Evolutionary conservation across 2,797 vertebrate genomes (phyloP), one percentile per base, ranked within the genome.

Genomic region (Xenopus petersii): DNA sequence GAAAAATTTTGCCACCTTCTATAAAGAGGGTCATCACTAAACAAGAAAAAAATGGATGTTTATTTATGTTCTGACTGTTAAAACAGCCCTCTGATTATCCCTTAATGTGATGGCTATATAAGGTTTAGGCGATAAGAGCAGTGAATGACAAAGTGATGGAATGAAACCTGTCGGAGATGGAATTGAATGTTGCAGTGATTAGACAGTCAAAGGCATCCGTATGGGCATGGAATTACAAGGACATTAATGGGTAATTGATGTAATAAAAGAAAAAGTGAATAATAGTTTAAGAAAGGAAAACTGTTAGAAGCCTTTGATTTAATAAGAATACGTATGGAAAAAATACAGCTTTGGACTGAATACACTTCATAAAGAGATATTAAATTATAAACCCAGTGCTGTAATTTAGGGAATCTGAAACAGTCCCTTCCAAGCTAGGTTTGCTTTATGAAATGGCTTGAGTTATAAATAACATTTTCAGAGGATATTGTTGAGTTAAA

Each of bases 211-310:
- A 15, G 16, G 42, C 56, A 36, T 13, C 60, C 55, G 59, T 48
- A 49, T 16, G 47, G 46, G 51, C 73, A 62, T 26, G 67, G 64
- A 74, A 60, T 67, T 58, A 58, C 47, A 60, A 26, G 60, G 48
- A 74, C 49, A 65, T 68, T 58, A 74, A 61, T 59, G 60, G 26
- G 64, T 74, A 74, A 68, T 68, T 74, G 64, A 74, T 30, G 67
- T 67, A 61, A 60, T 33, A 62, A 68, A 65, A 62, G 73, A 68
- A 63, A 67, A 67, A 65, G 67, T 74, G 58, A 42, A 42, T 42
- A 42, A 42, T 42, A 5, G 36, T 47, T 36, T 74, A 65, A 61
- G 72, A 74, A 74, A 67, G 55, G 17, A 12, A 61, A 67, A 33
- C 64, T 67, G 59, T 60, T 61, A 67, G 3, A 58, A 61, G 30